These are phyloP conservation scores for Drosophila micromelanica DNA, from an alignment of 1,140 invertebrate genomes.

Conservation along the genomic window DNA sequence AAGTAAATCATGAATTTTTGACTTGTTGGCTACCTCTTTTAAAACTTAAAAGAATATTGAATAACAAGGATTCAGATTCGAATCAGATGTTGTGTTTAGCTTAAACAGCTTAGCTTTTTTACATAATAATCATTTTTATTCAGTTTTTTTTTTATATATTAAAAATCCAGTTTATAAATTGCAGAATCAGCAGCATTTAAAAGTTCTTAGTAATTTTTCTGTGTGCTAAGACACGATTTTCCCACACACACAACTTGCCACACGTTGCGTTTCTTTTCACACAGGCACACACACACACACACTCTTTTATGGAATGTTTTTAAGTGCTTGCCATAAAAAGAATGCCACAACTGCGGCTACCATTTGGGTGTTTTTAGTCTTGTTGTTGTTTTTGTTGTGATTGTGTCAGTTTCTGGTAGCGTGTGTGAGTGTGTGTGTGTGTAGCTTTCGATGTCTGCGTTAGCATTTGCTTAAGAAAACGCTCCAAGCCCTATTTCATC, in stretches of 20 bases:
- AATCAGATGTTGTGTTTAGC: too few relatives aligned
- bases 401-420: background rate
- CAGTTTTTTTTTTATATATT: too few relatives aligned
- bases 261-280: background rate
- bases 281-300: background rate
- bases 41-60: too few relatives aligned
- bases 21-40: too few relatives aligned
- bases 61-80: too few relatives aligned
- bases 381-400: background rate
- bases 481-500: background rate
- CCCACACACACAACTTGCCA: background rate
- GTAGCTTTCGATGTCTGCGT: background rate
- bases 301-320: constrained; percentile 5
- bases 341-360: constrained; percentile 18
- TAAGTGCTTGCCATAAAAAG: constrained; percentile 35
- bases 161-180: too few relatives aligned
- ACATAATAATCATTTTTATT: too few relatives aligned
- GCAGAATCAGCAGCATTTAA: too few relatives aligned
- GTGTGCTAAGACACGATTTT: constrained; percentile 2
- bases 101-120: too few relatives aligned
- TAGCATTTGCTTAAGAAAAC: background rate
- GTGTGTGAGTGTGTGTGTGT: background rate
- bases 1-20: too few relatives aligned
- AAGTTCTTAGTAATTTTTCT: background rate
- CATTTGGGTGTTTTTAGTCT: background rate